A percentile compares a stretch with the other conserved stretches of the same genome.
phyloP scores from a whole-genome alignment of 2,113 vertebrate species.

The Microcebus jonahi region DNA sequence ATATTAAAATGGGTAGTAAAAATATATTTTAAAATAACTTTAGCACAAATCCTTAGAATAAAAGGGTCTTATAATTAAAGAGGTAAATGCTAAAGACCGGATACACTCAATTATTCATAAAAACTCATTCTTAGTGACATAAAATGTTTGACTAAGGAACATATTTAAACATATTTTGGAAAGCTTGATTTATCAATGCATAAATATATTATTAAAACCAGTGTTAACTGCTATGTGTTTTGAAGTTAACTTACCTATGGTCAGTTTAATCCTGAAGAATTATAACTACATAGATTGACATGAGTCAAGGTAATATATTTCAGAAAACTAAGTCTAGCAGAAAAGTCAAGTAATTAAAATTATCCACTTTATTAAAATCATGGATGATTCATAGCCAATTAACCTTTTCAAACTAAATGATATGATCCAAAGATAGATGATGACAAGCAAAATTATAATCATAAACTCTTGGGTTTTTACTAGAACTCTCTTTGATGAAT shows the following conservation, averaged over 20 bases:
- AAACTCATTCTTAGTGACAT: neutral
- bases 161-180: neutral
- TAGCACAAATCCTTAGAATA: neutral
- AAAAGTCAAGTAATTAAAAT: slow-evolving; percentile 34
- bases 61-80: neutral
- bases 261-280: neutral
- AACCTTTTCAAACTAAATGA: slow-evolving; percentile 54
- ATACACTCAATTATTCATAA: neutral
- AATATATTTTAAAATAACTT: neutral
- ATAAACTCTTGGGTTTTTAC: neutral
- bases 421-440: slow-evolving; percentile 41
- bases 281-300: neutral
- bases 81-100: neutral
- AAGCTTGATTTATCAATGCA: neutral
- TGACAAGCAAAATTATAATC: neutral
- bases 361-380: slow-evolving; percentile 31
- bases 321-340: neutral
- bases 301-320: neutral
- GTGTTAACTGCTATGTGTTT: neutral
- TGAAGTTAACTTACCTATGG: neutral
- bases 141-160: neutral
- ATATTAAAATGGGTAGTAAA: neutral
- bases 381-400: slow-evolving; percentile 10
- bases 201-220: neutral
- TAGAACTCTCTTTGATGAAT: neutral